Conservation (phyloP, 2,888 invertebrate genomes). For the Morpho achilles region DNA sequence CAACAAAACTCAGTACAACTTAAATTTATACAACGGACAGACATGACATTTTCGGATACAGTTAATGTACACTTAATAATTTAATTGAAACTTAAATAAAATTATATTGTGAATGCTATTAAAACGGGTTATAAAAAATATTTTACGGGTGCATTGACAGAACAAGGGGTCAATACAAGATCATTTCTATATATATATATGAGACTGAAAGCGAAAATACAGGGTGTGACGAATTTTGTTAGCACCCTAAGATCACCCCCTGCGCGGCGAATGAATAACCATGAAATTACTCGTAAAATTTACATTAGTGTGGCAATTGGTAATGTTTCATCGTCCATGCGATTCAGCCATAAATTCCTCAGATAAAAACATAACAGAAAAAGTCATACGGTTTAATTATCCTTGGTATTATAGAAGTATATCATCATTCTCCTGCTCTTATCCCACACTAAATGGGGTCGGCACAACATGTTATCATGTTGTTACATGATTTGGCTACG, state of each 20-base stretch:
- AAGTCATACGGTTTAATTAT: background rate
- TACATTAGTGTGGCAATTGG: slow-evolving; percentile 67
- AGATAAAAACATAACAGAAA: slow-evolving; percentile 34
- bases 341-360: slow-evolving; percentile 53
- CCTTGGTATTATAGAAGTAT: no score
- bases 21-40: no score
- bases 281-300: slow-evolving; percentile 75
- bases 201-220: slow-evolving; percentile 31
- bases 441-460: no score
- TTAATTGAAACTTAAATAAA: slow-evolving; percentile 11
- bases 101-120: slow-evolving; percentile 10
- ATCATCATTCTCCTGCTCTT: no score
- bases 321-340: slow-evolving; percentile 60
- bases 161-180: slow-evolving; percentile 21
- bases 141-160: slow-evolving; percentile 30
- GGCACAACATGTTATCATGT: no score
- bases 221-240: slow-evolving; percentile 34
- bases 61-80: no score
- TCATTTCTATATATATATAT: slow-evolving; percentile 28
- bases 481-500: no score
- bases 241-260: slow-evolving; percentile 46
- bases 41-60: no score
- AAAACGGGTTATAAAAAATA: slow-evolving; percentile 19
- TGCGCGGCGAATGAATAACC: slow-evolving; percentile 62
- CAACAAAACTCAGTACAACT: no score